Base-by-base conservation (phyloP, 2,797 vertebrate genomes). In the Betta splendens region DNA sequence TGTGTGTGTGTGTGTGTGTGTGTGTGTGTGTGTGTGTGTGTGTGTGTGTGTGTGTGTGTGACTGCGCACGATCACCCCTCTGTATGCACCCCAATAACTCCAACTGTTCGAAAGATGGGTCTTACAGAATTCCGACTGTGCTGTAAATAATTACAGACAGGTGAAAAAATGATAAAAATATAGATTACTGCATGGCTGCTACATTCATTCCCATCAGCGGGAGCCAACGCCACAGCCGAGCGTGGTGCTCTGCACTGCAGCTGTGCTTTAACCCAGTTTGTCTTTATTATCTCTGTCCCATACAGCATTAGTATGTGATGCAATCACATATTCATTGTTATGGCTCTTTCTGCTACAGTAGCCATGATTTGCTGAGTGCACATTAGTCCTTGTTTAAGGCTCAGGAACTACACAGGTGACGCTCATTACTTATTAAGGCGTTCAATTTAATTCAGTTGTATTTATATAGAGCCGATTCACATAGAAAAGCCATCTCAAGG, bases 401-500 rank as follows among this genome's bases (percentile, higher is more conserved):
- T 16, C 22, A 39, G 32, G 29, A 52, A 62, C 56, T 28, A 49
- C 8, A 23, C 2, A 32, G 25, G 31, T 46, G 31, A 58, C 46
- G 28, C 50, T 45, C 42, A 55, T 65, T 50, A 35, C 72, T 72
- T 68, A 57, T 59, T 57, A 43, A n/a, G n/a, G n/a, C n/a, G n/a
- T n/a, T n/a, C n/a, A n/a, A n/a, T n/a, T n/a, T n/a, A n/a, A n/a
- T n/a, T n/a, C n/a, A n/a, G n/a, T n/a, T n/a, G n/a, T n/a, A n/a
- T n/a, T n/a, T n/a, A n/a, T n/a, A n/a, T n/a, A n/a, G n/a, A n/a
- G n/a, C n/a, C n/a, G n/a, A n/a, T n/a, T n/a, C n/a, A n/a, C n/a
- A n/a, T n/a, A n/a, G n/a, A n/a, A n/a, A n/a, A n/a, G n/a, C n/a
- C n/a, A n/a, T n/a, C n/a, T n/a, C n/a, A n/a, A n/a, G n/a, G n/a